Conservation (phyloP, 2,888 invertebrate species). For the Baronia brevicornis region DNA sequence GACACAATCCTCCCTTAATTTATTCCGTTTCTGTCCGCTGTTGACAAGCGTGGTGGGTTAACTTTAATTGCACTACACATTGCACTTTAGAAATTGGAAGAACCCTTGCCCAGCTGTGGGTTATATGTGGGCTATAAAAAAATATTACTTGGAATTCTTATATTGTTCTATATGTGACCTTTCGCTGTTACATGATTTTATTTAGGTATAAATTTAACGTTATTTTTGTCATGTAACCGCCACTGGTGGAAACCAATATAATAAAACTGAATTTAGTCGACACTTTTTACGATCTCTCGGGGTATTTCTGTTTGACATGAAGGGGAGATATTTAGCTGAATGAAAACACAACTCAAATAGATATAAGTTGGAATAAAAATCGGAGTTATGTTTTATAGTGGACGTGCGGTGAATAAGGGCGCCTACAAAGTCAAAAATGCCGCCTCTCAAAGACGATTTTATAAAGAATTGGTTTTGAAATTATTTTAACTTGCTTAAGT, state of each 20-base stretch:
- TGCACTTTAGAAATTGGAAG: too few species aligned
- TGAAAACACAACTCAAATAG: constrained; percentile 45
- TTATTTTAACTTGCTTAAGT: background rate
- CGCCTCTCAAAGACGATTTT: constrained; percentile 30
- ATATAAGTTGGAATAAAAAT: constrained; percentile 59
- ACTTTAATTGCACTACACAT: too few species aligned
- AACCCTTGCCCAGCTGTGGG: too few species aligned
- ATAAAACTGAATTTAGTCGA: constrained; percentile 28
- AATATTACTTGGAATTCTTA: too few species aligned
- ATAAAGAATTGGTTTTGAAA: background rate
- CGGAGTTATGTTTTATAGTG: constrained; percentile 70
- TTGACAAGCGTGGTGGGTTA: too few species aligned
- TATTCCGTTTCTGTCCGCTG: too few species aligned
- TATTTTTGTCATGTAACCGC: too few species aligned
- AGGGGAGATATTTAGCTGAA: constrained; percentile 48
- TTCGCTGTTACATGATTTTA: too few species aligned
- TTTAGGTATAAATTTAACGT: too few species aligned
- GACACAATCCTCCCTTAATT: too few species aligned
- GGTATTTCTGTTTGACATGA: constrained; percentile 49
- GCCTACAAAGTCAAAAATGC: constrained; percentile 30
- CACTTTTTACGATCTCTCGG: constrained; percentile 45
- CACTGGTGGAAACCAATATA: constrained; percentile 7
- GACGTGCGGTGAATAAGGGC: constrained; percentile 64
- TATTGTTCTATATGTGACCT: too few species aligned
- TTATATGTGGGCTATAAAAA: too few species aligned